Base-by-base conservation (phyloP, 2,113 vertebrate species). In the Amphilophus citrinellus region DNA sequence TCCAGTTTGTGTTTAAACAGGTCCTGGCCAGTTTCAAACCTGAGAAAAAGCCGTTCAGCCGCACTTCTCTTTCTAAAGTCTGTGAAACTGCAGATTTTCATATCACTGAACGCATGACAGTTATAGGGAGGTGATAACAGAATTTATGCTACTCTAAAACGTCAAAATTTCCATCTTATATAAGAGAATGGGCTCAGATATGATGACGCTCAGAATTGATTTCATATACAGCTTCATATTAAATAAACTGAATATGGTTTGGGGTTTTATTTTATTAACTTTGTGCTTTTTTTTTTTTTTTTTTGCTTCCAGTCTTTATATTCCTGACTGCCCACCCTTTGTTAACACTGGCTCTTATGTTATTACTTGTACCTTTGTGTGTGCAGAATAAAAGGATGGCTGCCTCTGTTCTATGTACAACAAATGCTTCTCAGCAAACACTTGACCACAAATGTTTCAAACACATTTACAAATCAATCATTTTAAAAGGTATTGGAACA, bases 1-100 rank as follows among this genome's bases (percentile, higher is more conserved):
- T 0, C 44, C 61, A 24, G n/a, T 24, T 89, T 85, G 57, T 63
- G 61, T 78, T 89, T 14, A 73, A 79, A 77, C 71, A 27, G 14
- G 14, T 59, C 60, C 14, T 2, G 35, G 20, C 20, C 47, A 35
- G 18, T 50, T 80, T 53, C 20, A 61, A 63, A 71, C 35, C 10
- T 2, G 18, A 71, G 22, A 32, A 63, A 79, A 79, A 7, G 27
- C 30, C 5, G n/a, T 15, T 59, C 13, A 57, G 57, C 20, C 61
- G 14, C 44, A 71, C 47, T 24, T 56, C 27, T n/a, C 35, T 73
- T 56, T 73, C 47, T 56, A 56, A 24, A n/a, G 68, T 56, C 17
- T 56, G 18, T 56, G 47, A 73, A 73, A 50, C 27, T 56, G 10
- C 13, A 73, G 66, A 18, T 73, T 73, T n/a, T 73, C 10, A 35